phyloP scores from a whole-genome alignment of 2,113 vertebrate species.

The Aspiorhynchus laticeps region DNA sequence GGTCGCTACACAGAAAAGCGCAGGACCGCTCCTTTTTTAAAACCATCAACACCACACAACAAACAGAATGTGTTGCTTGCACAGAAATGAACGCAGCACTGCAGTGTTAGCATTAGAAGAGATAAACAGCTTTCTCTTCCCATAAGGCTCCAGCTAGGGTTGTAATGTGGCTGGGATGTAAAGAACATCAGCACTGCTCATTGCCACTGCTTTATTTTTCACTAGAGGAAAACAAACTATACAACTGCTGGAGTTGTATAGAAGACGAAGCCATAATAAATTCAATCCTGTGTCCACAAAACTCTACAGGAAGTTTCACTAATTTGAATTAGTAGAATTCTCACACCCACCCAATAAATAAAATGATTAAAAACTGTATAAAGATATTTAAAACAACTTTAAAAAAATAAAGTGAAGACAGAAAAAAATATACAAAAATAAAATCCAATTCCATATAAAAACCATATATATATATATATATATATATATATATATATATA shows the following conservation, averaged over 20 bases:
- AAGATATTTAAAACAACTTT: neutral
- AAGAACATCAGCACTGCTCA: neutral
- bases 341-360: too few species aligned
- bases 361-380: too few species aligned
- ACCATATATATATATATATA: too few species aligned
- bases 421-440: too few species aligned
- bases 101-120: neutral
- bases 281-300: neutral
- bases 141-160: neutral
- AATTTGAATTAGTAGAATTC: too few species aligned
- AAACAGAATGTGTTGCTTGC: constrained; percentile 10
- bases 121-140: constrained; percentile 21
- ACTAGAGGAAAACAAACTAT: constrained; percentile 10
- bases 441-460: too few species aligned
- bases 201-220: constrained; percentile 20
- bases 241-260: neutral
- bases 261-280: too few species aligned
- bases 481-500: too few species aligned
- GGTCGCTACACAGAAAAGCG: constrained; percentile 15
- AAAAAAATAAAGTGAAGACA: too few species aligned
- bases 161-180: neutral
- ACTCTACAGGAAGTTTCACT: neutral
- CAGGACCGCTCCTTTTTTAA: constrained; percentile 6
- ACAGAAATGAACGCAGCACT: constrained; percentile 16
- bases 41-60: constrained; percentile 20